These are phyloP conservation scores for Cromileptes altivelis DNA, from an alignment of 2,113 vertebrate species.

Conservation along the genomic window DNA sequence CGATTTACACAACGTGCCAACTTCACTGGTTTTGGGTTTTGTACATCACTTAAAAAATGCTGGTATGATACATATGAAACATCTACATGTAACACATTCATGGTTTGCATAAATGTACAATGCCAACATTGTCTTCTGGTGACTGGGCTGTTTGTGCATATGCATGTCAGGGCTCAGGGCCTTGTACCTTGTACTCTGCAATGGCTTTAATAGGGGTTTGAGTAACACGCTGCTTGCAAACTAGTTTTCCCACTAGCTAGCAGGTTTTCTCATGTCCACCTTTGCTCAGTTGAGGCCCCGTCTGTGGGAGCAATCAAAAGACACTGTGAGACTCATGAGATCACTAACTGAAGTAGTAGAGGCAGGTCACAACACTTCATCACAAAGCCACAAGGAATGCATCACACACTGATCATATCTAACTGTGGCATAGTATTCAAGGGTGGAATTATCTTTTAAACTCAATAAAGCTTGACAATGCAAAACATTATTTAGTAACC, in stretches of 20 bases:
- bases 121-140: too few relatives aligned
- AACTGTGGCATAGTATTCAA: slow-evolving; percentile 26
- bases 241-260: not conserved
- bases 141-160: not conserved
- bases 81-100: too few relatives aligned
- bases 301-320: slow-evolving; percentile 24
- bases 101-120: too few relatives aligned
- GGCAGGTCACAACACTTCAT: slow-evolving; percentile 62
- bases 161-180: not conserved
- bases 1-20: too few relatives aligned
- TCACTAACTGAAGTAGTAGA: slow-evolving; percentile 27
- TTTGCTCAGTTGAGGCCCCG: not conserved
- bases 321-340: slow-evolving; percentile 21
- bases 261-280: not conserved
- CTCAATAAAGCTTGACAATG: slow-evolving; percentile 28
- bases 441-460: slow-evolving; percentile 34
- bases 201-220: not conserved
- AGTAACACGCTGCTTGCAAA: not conserved
- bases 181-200: not conserved
- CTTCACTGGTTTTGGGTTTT: too few relatives aligned
- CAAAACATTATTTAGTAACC: slow-evolving; percentile 53
- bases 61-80: too few relatives aligned
- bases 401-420: slow-evolving; percentile 33
- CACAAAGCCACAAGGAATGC: slow-evolving; percentile 59
- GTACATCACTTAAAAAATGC: too few relatives aligned